Conservation (phyloP, 2,888 invertebrate genomes). For the Pyrrhopygopsis socrates region DNA sequence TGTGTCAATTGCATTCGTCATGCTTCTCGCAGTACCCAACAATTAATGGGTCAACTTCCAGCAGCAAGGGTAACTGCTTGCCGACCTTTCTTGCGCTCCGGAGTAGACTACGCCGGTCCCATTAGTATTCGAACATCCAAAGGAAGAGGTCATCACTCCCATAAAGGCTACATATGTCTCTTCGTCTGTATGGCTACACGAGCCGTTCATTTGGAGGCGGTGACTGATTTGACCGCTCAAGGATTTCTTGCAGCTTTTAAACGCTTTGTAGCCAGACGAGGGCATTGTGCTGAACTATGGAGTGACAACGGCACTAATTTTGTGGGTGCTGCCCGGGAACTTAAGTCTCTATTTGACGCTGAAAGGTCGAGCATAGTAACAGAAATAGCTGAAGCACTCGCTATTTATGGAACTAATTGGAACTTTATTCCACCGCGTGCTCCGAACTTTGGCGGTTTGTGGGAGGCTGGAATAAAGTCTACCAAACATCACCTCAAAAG, state of each 20-base stretch:
- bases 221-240: conserved; percentile 50
- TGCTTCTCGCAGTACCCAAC: conserved; percentile 28
- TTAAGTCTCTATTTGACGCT: too few species aligned
- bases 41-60: conserved; percentile 78
- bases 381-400: conserved; percentile 13
- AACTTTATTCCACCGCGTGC: conserved; percentile 77
- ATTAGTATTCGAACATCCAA: conserved; percentile 41
- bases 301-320: conserved; percentile 73
- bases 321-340: conserved; percentile 27
- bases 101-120: conserved; percentile 64
- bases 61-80: conserved; percentile 27
- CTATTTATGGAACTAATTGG: conserved; percentile 47
- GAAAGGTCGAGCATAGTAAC: conserved; percentile 32
- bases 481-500: conserved; percentile 60
- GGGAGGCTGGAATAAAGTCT: conserved; percentile 79
- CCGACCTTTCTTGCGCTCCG: conserved; percentile 38
- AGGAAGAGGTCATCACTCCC: conserved; percentile 44
- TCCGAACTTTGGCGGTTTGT: conserved; percentile 78
- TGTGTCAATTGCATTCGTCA: conserved; percentile 17
- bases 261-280: conserved; percentile 67
- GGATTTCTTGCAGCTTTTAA: conserved; percentile 55
- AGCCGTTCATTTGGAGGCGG: conserved; percentile 63
- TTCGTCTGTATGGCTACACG: conserved; percentile 52
- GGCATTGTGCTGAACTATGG: conserved; percentile 56
- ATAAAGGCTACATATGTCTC: conserved; percentile 29